phyloP scores from a whole-genome alignment of 2,888 invertebrate genomes.

The Notocelia uddmanniana region DNA sequence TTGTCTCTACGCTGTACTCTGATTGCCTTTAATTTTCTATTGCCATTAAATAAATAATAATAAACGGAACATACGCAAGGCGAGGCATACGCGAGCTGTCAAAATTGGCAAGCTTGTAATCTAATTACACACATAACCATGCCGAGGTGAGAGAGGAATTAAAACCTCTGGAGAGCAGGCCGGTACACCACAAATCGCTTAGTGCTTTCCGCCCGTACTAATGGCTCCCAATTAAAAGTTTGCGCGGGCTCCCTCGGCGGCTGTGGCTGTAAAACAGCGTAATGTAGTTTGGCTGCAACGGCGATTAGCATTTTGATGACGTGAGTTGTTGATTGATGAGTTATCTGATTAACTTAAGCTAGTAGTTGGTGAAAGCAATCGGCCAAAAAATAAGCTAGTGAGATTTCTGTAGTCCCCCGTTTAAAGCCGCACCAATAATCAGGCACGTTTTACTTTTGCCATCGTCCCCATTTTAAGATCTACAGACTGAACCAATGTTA shows the following conservation, averaged over 20 bases:
- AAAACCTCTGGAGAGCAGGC: slow-evolving; percentile 79
- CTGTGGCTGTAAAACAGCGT: slow-evolving; percentile 81
- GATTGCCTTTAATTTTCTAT: no score
- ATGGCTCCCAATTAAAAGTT: slow-evolving; percentile 87
- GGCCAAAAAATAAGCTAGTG: no score
- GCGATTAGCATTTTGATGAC: slow-evolving; percentile 80
- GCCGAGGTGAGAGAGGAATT: slow-evolving; percentile 77
- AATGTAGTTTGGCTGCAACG: slow-evolving; percentile 71
- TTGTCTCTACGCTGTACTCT: no score
- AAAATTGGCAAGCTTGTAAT: slow-evolving; percentile 48
- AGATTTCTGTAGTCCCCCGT: no score
- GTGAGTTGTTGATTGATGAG: slow-evolving; percentile 48
- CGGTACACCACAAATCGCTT: slow-evolving; percentile 86
- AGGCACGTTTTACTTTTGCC: no score
- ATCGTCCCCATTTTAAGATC: no score
- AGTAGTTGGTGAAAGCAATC: not conserved
- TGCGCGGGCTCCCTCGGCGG: slow-evolving; percentile 73
- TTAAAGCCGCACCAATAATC: no score
- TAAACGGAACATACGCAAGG: no score
- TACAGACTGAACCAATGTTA: no score
- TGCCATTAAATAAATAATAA: no score
- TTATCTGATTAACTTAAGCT: slow-evolving; percentile 17
- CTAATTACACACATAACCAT: slow-evolving; percentile 63
- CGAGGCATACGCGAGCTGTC: slow-evolving; percentile 1
- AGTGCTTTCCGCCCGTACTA: slow-evolving; percentile 82